Base-by-base conservation (phyloP, 1,140 invertebrate genomes). In the Calephelis nemesis region DNA sequence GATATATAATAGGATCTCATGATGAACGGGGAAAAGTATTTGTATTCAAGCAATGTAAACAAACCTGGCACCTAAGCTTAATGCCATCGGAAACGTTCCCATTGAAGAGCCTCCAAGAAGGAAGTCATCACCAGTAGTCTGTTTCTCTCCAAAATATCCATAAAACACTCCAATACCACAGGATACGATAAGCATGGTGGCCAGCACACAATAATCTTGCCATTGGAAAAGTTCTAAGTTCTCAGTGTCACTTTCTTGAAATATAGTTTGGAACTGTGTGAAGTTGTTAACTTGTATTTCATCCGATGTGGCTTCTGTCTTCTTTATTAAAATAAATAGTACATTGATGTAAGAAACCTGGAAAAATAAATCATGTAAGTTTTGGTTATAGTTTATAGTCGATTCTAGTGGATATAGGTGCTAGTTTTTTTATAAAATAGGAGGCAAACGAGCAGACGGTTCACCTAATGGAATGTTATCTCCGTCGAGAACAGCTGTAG, bases 131-230 rank as follows among this genome's bases (percentile, higher is more conserved):
- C 95, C 95, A 0, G 94, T 96, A 64, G 94, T 94, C 76, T 96
- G 95, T 77, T 96, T 95, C 49, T 94, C 93, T 13, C 94, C 93
- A 74, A 95, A 95, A 74, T 95, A 96, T 13, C 95, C 96, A 81
- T 97, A 97, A 83, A 96, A 97, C 0, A 97, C 90, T 0, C 97
- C 97, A 63, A 98, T 97, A 6, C 93, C 93, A 68, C 95, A 95
- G 1, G 96, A 97, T 0, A 96, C 90, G 0, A 95, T 60, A 6
- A 97, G 84, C 95, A 97, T 96, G 1, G 92, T 81, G 0, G 85
- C 93, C n/a, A 97, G 86, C 1, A 97, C 95, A 9, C 90, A 81
- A 76, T 96, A 97, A 83, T 97, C 96, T 12, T 90, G 90, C 95
- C 94, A 95, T 62, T 90, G 93, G 77, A 95, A 95, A 12, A 87